Base-by-base conservation (phyloP, 2,797 vertebrate genomes). In the Dermochelys coriacea region DNA sequence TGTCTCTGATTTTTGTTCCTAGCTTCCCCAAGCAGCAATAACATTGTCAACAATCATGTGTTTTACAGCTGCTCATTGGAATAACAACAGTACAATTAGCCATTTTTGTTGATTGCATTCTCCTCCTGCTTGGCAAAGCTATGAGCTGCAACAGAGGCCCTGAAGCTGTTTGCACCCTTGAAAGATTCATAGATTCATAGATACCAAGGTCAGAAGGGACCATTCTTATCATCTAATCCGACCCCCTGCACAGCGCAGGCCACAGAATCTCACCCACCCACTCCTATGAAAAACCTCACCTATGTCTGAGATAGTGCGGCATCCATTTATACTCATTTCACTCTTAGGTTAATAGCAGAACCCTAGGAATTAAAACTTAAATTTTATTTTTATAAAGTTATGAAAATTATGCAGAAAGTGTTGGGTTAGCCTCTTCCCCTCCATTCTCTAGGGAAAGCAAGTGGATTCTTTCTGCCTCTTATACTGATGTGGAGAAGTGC, bases 321-420 rank as follows among this genome's bases (percentile, higher is more conserved):
- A 1, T 25, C 6, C 64, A 5, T 14, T 16, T 29, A 25, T 1
- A 34, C 0, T 47, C 23, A 2, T 64, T 64, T 64, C 34, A 12
- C 55, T 0, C 0, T 16, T 0, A 37, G 3, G 5, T 3, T 9
- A 34, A 0, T 6, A 4, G 3, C 31, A 8, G 37, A 0, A 2
- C 75, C 5, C 0, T 34, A 31, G 3, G 2, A 7, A 41, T 71
- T 80, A 4, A 5, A 2, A 2, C 0, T 21, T 5, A 5, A 12
- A n/a, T 29, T 2, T 4, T 9, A 3, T 18, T 64, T 64, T 64
- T 34, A 64, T 64, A 16, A 61, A 34, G 34, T 64, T 64, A n/a
- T 14, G 15, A 64, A n/a, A 64, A n/a, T n/a, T n/a, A n/a, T n/a
- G 34, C 61, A 64, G 31, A 64, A 64, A 64, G 15, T 34, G 16